Evolutionary conservation across 2,797 vertebrate species (phyloP).

Genomic region (Myiotriccus ornatus): DNA sequence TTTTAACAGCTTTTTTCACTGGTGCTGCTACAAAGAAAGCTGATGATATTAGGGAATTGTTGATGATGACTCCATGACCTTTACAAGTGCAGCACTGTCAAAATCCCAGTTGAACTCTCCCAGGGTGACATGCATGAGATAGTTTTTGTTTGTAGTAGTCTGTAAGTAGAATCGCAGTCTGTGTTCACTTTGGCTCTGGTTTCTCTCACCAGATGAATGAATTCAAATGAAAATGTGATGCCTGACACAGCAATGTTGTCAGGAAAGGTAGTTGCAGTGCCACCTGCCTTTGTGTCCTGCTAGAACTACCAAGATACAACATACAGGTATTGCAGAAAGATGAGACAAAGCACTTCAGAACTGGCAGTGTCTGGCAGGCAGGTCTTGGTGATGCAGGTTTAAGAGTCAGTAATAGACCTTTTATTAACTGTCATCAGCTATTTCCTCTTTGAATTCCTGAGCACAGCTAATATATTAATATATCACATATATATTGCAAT

Average conservation of each 20-base stretch:
- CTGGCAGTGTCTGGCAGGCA: background rate
- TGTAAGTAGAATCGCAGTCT: background rate
- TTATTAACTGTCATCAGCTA: background rate
- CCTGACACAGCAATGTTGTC: background rate
- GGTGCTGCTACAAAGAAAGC: background rate
- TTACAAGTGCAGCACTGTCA: background rate
- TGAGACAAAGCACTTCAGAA: background rate
- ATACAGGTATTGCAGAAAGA: background rate
- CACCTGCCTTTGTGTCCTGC: background rate
- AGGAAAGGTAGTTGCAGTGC: background rate
- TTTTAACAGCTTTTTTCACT: background rate
- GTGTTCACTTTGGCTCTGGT: background rate
- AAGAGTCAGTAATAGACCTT: background rate
- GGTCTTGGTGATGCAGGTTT: background rate
- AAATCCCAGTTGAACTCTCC: background rate
- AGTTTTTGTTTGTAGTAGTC: background rate
- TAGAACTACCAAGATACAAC: background rate
- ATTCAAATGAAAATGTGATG: background rate
- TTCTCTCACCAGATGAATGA: background rate
- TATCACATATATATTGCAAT: background rate
- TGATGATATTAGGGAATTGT: background rate
- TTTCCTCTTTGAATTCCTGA: background rate
- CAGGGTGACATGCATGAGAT: background rate
- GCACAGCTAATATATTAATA: background rate
- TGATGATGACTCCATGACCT: background rate